phyloP scores from a whole-genome alignment of 2,888 invertebrate species.

The Gastrophysa polygoni region DNA sequence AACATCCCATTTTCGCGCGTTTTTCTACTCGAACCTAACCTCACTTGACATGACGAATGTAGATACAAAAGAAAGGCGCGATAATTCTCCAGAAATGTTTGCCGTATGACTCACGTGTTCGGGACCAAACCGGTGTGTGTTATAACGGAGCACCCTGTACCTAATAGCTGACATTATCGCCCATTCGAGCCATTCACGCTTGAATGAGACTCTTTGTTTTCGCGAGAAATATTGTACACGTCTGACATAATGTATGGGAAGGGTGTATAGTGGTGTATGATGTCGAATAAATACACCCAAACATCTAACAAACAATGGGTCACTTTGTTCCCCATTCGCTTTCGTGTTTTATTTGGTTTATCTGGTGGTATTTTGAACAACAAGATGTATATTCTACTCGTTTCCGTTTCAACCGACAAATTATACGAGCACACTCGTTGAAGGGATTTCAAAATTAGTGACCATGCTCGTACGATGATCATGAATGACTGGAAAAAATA shows the following conservation, averaged over 20 bases:
- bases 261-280: slow-evolving; percentile 17
- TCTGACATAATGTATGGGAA: slow-evolving; percentile 16
- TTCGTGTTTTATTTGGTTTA: slow-evolving; percentile 1
- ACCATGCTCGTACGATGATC: no score
- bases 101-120: no score
- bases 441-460: not conserved
- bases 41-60: no score
- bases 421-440: not conserved
- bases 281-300: not conserved
- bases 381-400: not conserved
- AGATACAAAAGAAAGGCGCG: no score
- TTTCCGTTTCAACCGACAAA: not conserved
- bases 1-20: no score
- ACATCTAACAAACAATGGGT: slow-evolving; percentile 7
- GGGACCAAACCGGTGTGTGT: no score
- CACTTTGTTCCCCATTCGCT: slow-evolving; percentile 1
- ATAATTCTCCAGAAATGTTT: no score
- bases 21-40: no score
- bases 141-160: slow-evolving; percentile 4
- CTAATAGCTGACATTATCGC: not conserved
- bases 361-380: not conserved
- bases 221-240: slow-evolving; percentile 23
- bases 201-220: slow-evolving; percentile 34
- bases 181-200: slow-evolving; percentile 10
- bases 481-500: no score